Percentiles rank a stretch among this genome's conserved stretches.
Conservation (phyloP, 64 coral and sea anemone species). For the Platygyra sinensis region DNA sequence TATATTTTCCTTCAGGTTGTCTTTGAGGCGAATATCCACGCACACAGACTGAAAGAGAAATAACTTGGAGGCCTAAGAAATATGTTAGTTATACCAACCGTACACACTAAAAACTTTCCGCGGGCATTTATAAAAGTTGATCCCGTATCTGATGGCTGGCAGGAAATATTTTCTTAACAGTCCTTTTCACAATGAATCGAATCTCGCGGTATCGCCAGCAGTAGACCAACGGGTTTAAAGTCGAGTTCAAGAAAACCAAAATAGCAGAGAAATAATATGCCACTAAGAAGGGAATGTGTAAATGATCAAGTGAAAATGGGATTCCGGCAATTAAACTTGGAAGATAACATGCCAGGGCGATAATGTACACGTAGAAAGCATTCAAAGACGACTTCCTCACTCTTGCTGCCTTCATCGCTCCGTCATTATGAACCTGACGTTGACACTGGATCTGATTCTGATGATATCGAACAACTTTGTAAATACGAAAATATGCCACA, state of each 20-base stretch:
- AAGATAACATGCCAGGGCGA: slow-evolving; percentile 2
- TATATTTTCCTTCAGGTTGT: no score
- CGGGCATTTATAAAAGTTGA: not conserved
- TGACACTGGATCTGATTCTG: slow-evolving; percentile 22
- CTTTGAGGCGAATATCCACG: no score
- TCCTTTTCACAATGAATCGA: not conserved
- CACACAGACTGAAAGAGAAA: no score
- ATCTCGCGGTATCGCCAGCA: slow-evolving; percentile 7
- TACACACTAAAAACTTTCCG: not conserved
- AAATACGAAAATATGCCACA: slow-evolving; percentile 4
- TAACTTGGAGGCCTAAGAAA: no score
- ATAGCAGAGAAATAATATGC: not conserved
- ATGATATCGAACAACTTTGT: slow-evolving; percentile 22
- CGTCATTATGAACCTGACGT: not conserved
- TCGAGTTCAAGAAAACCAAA: not conserved
- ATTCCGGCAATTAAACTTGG: not conserved
- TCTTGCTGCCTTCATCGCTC: not conserved
- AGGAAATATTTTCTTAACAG: not conserved
- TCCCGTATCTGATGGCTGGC: not conserved
- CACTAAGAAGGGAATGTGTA: not conserved
- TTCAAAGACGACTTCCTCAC: slow-evolving; percentile 5
- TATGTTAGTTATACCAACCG: no score
- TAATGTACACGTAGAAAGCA: not conserved
- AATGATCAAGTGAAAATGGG: not conserved
- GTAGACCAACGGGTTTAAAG: not conserved